Evolutionary conservation across 2,888 invertebrate genomes (phyloP).

Genomic region (Flexamia atlantica): DNA sequence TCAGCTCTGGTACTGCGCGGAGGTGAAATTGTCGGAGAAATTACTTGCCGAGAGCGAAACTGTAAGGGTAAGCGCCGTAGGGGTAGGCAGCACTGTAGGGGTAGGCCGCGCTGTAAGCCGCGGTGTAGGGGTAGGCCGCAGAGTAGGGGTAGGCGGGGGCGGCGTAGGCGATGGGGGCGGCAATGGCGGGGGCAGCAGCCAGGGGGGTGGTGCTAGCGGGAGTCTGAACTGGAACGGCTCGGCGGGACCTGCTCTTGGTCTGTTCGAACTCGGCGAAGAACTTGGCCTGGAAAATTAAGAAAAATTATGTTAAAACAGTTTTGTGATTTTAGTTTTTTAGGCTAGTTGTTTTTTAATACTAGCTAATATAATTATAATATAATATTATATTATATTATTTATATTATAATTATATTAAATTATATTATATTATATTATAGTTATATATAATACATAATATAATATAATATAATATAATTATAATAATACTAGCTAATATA

Average conservation of each 20-base stretch:
- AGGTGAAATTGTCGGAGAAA: neutral
- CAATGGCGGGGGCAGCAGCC: conserved; percentile 60
- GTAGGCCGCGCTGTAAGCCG: neutral
- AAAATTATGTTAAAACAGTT: too few species aligned
- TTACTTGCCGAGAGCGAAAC: conserved; percentile 22
- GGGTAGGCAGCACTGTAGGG: conserved; percentile 42
- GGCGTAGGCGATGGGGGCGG: conserved; percentile 47
- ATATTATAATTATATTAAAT: too few species aligned
- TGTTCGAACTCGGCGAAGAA: conserved; percentile 64
- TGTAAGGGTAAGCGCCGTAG: neutral
- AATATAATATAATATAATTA: too few species aligned
- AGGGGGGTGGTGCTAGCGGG: conserved; percentile 64
- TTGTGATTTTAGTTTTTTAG: too few species aligned
- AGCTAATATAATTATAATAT: too few species aligned
- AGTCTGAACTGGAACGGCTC: conserved; percentile 60
- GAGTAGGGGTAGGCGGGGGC: conserved; percentile 51
- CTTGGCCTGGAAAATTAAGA: conserved; percentile 43
- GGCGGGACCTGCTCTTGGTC: conserved; percentile 59
- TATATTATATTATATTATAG: too few species aligned
- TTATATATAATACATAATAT: too few species aligned
- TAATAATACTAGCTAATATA: too few species aligned
- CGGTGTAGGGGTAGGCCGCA: conserved; percentile 11
- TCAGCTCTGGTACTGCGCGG: conserved; percentile 54
- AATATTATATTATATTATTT: too few species aligned
- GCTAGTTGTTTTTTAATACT: too few species aligned